Base-by-base conservation (phyloP, 2,888 invertebrate species). In the Amorpha juglandis region DNA sequence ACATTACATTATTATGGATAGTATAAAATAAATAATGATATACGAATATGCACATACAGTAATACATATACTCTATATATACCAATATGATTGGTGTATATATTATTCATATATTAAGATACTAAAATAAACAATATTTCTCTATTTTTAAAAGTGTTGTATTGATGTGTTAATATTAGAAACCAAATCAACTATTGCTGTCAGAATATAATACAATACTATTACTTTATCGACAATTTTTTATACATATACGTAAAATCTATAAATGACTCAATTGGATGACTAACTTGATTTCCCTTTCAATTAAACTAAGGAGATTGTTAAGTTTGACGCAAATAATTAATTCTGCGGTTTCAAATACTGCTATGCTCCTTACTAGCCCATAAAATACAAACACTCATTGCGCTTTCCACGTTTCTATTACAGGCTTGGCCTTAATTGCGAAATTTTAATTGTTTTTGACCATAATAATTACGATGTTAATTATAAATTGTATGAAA, bases 211-310 rank as follows among this genome's bases (percentile, higher is more conserved):
- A 27, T 3, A 27, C 27, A 27, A 27, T 27, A 27, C 27, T 27
- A 27, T 27, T 8, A 11, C 11, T n/a, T 16, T 55, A 55, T 14
- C 38, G 38, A n/a, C 16, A 55, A 35, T 55, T 16, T 38, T 35
- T 8, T 16, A 27, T 55, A n/a, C n/a, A n/a, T n/a, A n/a, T 52
- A 55, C 55, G 35, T 16, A 38, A 38, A 55, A 38, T 38, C 16
- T 55, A 55, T 35, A 38, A 55, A 55, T 83, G 83, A 83, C 67
- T 84, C 80, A 83, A 73, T n/a, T n/a, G 71, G 66, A 71, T 85
- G 83, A 86, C 68, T 85, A 84, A 84, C 70, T 58, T 72, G 75
- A 75, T 73, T 79, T 75, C 74, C 76, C 80, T 81, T 79, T 78
- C 73, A 65, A 70, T 71, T 67, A 69, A 69, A 67, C 55, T 58